Evolutionary conservation across 2,888 invertebrate species (phyloP).

Genomic region (Idaea aversata): DNA sequence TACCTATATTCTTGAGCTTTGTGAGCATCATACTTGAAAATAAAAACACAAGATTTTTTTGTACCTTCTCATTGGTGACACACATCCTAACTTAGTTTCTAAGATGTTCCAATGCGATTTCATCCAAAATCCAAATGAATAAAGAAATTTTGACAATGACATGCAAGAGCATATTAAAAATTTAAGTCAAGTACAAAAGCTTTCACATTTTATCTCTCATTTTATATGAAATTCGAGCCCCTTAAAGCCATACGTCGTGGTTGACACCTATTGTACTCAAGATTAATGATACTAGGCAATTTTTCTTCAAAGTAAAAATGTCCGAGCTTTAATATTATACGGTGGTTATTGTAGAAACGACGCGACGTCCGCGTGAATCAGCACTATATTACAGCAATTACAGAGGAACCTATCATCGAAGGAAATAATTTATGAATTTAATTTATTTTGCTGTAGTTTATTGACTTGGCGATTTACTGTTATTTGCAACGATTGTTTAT

Average conservation of each 20-base stretch:
- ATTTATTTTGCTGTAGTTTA: not conserved
- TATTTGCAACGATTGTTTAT: not conserved
- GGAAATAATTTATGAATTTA: slow-evolving; percentile 1
- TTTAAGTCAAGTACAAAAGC: slow-evolving; percentile 22
- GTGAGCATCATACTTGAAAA: too few species aligned
- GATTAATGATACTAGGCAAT: slow-evolving; percentile 75
- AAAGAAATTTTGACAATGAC: not conserved
- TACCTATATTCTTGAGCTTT: too few species aligned
- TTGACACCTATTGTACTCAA: slow-evolving; percentile 73
- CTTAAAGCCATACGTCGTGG: slow-evolving; percentile 63
- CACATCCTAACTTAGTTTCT: too few species aligned
- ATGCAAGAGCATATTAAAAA: not conserved
- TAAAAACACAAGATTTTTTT: too few species aligned
- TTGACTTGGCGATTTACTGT: not conserved
- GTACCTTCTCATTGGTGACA: too few species aligned
- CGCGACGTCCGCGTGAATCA: slow-evolving; percentile 24
- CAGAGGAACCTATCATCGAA: slow-evolving; percentile 3
- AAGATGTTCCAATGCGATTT: not conserved
- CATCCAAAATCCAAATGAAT: not conserved
- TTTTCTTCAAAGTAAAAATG: slow-evolving; percentile 61
- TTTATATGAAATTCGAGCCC: slow-evolving; percentile 55
- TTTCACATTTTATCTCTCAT: slow-evolving; percentile 70
- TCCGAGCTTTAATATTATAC: slow-evolving; percentile 37
- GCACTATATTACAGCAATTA: slow-evolving; percentile 16
- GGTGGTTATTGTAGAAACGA: slow-evolving; percentile 30